Base-by-base conservation (phyloP, 2,797 vertebrate species). In the Protonibea diacanthus region DNA sequence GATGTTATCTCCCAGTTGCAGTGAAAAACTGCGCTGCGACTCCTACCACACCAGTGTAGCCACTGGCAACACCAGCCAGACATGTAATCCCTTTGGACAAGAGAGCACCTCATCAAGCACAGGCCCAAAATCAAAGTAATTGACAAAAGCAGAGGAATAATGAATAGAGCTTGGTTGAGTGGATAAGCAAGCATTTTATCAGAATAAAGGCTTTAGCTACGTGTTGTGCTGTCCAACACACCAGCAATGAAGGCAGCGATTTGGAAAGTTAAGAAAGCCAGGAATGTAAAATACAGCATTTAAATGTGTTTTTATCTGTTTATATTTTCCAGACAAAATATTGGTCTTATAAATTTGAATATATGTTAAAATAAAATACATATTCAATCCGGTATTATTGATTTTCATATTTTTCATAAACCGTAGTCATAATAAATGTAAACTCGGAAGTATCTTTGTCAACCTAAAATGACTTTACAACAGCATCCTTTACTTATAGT, bases 61-160 rank as follows among this genome's bases (percentile, higher is more conserved):
- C 93, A 89, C 84, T 90, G 94, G 94, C 94, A 93, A 92, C 87
- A 94, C 93, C 94, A 93, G 93, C 79, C 91, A 93, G 87, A 91
- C 92, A 86, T 82, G 88, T 95, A 95, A 96, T 96, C 92, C 84
- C 90, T 92, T 87, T 33, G 86, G 95, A 96, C 95, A 96, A 86
- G 87, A 78, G 90, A 86, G 71, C 89, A 88, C 85, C 92, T 94
- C 94, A 92, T 96, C 95, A 96, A 95, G 84, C 87, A 76, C 63
- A 83, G 86, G 71, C 90, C 91, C 85, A 94, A 94, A 95, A 96
- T 96, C 94, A 92, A 83, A 95, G 90, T 96, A 96, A 96, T 96
- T 94, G 95, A 95, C 93, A 93, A 93, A 92, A 90, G 69, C 56
- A 82, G 79, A 18, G 70, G 71, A 86, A 91, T 92, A 92, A 93